Conservation (phyloP, 2,888 invertebrate species). For the Nymphalis polychloros region DNA sequence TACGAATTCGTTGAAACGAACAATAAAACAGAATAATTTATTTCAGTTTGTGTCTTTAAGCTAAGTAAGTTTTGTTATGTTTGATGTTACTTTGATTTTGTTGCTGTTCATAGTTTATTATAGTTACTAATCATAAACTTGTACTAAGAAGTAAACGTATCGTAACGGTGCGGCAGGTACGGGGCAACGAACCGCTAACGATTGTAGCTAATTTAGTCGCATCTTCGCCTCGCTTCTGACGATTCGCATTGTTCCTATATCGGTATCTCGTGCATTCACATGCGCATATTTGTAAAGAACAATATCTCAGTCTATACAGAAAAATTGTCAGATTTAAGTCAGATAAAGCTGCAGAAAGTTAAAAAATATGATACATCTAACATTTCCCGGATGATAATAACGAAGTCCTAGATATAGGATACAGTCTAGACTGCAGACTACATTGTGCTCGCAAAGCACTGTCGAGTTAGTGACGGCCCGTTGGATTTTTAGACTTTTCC, state of each 20-base stretch:
- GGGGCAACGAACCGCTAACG: constrained; percentile 60
- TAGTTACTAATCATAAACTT: not conserved
- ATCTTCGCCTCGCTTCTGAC: constrained; percentile 25
- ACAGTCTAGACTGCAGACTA: constrained; percentile 13
- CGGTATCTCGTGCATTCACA: constrained; percentile 7
- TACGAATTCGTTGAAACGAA: no score
- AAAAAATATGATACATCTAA: not conserved
- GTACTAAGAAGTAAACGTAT: not conserved
- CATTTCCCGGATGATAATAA: not conserved
- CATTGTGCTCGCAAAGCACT: not conserved
- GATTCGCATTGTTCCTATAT: constrained; percentile 38
- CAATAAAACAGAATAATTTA: no score
- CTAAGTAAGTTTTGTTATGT: no score
- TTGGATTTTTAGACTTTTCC: constrained; percentile 17
- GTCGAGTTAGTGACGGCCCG: constrained; percentile 17
- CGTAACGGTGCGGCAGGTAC: constrained; percentile 24
- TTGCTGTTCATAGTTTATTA: no score
- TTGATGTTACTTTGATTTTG: no score
- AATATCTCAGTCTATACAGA: no score
- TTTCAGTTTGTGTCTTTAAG: no score
- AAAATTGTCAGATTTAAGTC: not conserved
- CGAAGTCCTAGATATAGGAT: constrained; percentile 3
- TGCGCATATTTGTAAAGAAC: not conserved
- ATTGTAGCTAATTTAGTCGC: constrained; percentile 57
- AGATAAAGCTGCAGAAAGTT: not conserved